Evolutionary conservation across 2,113 vertebrate genomes (phyloP), one percentile per base, ranked within the genome.

Genomic region (Fulica atra): DNA sequence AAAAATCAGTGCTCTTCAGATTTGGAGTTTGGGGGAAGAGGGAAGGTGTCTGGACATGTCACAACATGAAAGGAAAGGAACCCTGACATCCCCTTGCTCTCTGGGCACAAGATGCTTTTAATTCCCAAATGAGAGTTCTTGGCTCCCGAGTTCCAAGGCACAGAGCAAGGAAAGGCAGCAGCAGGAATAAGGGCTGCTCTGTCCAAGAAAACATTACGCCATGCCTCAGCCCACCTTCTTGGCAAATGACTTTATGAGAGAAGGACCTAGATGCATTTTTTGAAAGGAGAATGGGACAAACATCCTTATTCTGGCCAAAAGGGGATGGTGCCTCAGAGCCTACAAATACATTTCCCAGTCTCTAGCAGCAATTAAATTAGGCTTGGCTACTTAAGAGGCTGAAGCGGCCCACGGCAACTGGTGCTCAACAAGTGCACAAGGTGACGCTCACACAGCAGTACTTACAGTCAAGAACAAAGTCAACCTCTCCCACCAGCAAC

Each of bases 141-240:
- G 16, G 31, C 66, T 72, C 35, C 13, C 2, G 29, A n/a, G n/a
- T 36, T 81, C 35, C 76, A 89, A 70, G 68, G 36, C 0, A 0
- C 19, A 56, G 23, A 7, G 18, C 65, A 74, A 86, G 50, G 48
- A 83, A 65, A 95, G 33, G 70, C 87, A 94, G 38, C 40, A 42
- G 66, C 77, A 79, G 64, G 48, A 81, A 59, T 64, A 95, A 76
- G 21, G 54, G 65, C 73, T 89, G 57, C 28, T 79, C 61, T 85
- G 44, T 85, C 65, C 71, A 88, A 82, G 51, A 46, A 79, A 95
- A 87, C 38, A 61, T 76, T 88, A 87, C 0, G 0, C 44, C 29
- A n/a, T 59, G 57, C 54, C 69, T 79, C 83, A 77, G 69, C 44
- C 90, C 83, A 96, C 82, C 95, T 90, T 86, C 65, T 54, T 71